Evolutionary conservation across 2,113 vertebrate species (phyloP), one percentile per base, ranked within the genome.

Genomic region (Leptobrachium ailaonicum): DNA sequence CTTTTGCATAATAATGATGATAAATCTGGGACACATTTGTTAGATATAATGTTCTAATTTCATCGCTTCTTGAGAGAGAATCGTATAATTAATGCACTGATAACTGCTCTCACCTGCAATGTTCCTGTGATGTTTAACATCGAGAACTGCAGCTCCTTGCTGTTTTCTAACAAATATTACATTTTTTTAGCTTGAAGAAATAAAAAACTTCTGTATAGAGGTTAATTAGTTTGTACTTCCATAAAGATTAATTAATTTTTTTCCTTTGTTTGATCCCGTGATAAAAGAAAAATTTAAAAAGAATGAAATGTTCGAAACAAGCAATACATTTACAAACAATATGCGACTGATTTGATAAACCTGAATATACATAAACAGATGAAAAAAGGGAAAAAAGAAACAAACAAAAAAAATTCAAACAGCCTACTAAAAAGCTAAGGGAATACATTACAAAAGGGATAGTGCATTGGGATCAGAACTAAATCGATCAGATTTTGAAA

Each of bases 51-150:
- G 50, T 32, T 74, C 41, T 60, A 68, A 67, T 80, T 74, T 80
- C 41, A 75, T 80, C 72, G 47, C 53, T 44, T 60, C 54, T 62
- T 60, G 64, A 42, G 20, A 75, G 47, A 80, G 41, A 67, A 68
- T 80, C 74, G 63, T 66, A 14, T 79, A 75, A 75, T 80, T 74
- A 80, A 69, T 80, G 43, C 64, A 69, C 8, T 75, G 79, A 68
- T 75, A 75, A 47, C 42, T 44, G 53, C 54, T 69, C 14, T 75
- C 79, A 80, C 64, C 71, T 69, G 72, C 41, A 11, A 41, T 75
- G 54, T 80, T 73, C 71, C 62, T 80, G 41, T 74, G 63, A 73
- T 80, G 66, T 80, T 68, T 80, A 44, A 60, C 53, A 75, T 4
- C 3, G 12, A 67, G 41, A 56, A 62, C 41, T 45, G 13, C 53